Conservation (phyloP, 2,113 vertebrate genomes). For the Pelecanus crispus region DNA sequence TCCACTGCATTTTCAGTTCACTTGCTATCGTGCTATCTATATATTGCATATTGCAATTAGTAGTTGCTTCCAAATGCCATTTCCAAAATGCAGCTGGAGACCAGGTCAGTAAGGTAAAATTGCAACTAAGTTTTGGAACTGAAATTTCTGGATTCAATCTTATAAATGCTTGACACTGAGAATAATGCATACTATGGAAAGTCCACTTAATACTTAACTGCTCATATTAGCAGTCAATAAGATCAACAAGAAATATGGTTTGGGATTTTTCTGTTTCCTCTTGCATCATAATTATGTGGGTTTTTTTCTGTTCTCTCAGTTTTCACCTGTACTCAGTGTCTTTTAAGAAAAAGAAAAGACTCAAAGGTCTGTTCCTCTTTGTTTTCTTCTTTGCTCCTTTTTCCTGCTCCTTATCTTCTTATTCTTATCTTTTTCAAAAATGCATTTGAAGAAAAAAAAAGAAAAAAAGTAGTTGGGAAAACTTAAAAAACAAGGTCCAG, state of each 20-base stretch:
- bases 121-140: neutral
- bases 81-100: neutral
- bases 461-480: neutral
- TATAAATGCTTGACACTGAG: neutral
- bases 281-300: neutral
- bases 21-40: neutral
- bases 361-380: neutral
- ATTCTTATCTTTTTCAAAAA: neutral
- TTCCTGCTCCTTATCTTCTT: neutral
- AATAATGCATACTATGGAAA: neutral
- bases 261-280: neutral
- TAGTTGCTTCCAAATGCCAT: neutral
- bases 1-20: neutral
- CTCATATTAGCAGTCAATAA: neutral
- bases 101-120: neutral
- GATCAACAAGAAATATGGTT: neutral
- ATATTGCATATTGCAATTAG: neutral
- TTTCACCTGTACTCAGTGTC: neutral
- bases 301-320: neutral
- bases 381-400: neutral
- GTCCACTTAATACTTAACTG: neutral
- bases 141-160: neutral
- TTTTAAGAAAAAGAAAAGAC: neutral
- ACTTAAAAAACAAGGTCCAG: neutral
- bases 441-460: neutral